Percentiles rank a stretch among this genome's conserved stretches.
These are phyloP conservation scores for Strongylocentrotus purpuratus DNA, from an alignment of 35 echinoderm and acorn worm species.

Conservation along the genomic window DNA sequence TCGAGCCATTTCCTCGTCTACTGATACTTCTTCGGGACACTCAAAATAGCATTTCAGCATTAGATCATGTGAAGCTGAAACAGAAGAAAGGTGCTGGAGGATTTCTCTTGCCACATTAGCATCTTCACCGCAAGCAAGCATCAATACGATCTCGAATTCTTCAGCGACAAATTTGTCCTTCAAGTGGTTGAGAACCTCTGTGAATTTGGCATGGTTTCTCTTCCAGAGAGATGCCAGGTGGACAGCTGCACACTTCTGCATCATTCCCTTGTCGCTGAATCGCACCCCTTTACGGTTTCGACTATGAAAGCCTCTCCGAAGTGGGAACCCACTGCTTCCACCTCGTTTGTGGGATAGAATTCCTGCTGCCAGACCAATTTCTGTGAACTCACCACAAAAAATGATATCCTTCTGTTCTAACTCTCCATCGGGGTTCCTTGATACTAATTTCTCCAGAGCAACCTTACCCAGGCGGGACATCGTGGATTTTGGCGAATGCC, in stretches of 20 bases:
- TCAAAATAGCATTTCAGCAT: conserved; percentile 41
- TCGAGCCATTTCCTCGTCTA: conserved; percentile 39
- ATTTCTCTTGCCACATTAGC: conserved; percentile 33
- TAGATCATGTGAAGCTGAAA: conserved; percentile 25
- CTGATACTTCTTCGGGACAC: neutral
- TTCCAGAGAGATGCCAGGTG: conserved; percentile 23
- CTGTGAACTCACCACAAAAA: conserved; percentile 23
- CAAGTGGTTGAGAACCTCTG: neutral
- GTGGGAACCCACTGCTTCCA: neutral
- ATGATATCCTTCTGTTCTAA: neutral
- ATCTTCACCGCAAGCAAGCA: conserved; percentile 48
- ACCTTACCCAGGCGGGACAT: conserved; percentile 29
- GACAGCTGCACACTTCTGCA: conserved; percentile 35
- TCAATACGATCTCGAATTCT: neutral
- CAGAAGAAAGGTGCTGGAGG: neutral
- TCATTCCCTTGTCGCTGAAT: neutral
- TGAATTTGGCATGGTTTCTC: conserved; percentile 32
- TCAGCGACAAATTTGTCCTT: conserved; percentile 24
- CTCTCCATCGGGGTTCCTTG: neutral
- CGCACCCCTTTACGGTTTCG: neutral
- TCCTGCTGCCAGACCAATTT: conserved; percentile 4
- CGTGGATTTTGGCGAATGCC: conserved; percentile 5
- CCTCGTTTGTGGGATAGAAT: neutral
- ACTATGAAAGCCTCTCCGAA: neutral
- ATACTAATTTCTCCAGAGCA: conserved; percentile 27